Percentiles rank a stretch among this genome's conserved stretches.
Evolutionary conservation across 2,797 vertebrate genomes (phyloP).

Genomic region (Typhlichthys subterraneus): DNA sequence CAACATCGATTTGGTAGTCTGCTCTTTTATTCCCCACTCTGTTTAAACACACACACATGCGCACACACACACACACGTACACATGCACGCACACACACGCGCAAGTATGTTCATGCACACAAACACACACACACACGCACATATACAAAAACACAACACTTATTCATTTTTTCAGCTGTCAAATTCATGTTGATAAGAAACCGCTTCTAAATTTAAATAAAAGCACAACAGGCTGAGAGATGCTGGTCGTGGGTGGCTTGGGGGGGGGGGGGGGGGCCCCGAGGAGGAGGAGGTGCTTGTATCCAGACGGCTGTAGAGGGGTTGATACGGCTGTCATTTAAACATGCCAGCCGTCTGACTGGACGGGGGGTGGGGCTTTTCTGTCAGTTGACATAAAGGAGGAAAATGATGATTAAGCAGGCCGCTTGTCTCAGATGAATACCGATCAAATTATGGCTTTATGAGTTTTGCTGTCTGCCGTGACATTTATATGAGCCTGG

Average conservation of each 20-base stretch:
- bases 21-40: slow-evolving; percentile 1
- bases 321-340: slow-evolving; percentile 21
- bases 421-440: slow-evolving; percentile 66
- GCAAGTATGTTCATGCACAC: no score
- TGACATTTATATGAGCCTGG: slow-evolving; percentile 73
- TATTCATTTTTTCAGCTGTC: no score
- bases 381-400: slow-evolving; percentile 59
- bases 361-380: neutral
- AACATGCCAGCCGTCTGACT: slow-evolving; percentile 8
- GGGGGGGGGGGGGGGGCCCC: no score
- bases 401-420: slow-evolving; percentile 68
- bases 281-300: no score
- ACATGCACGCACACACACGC: slow-evolving; percentile 2
- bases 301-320: neutral
- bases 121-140: neutral
- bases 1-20: slow-evolving; percentile 30
- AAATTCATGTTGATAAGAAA: no score
- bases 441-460: slow-evolving; percentile 77
- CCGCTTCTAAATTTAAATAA: no score
- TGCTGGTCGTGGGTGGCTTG: no score
- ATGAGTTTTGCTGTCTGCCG: slow-evolving; percentile 69
- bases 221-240: no score
- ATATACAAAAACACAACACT: no score
- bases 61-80: neutral
- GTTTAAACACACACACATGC: neutral